Evolutionary conservation across 2,797 vertebrate species (phyloP), one percentile per base, ranked within the genome.

Genomic region (Macropodus opercularis): DNA sequence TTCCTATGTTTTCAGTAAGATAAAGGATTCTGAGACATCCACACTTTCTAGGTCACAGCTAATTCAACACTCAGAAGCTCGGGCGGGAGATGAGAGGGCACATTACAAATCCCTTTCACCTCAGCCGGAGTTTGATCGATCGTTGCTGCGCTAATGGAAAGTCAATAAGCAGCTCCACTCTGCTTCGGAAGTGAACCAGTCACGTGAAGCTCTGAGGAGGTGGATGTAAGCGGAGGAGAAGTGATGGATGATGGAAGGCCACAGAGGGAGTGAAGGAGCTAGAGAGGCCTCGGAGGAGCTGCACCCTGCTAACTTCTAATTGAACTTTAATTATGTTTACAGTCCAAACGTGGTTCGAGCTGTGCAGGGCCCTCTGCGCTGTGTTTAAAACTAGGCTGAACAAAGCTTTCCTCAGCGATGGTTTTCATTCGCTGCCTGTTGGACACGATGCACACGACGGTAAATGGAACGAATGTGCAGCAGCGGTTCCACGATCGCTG

Each of bases 331-430:
- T n/a, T n/a, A n/a, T n/a, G n/a, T n/a, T n/a, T n/a, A n/a, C n/a
- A n/a, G n/a, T n/a, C n/a, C n/a, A n/a, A n/a, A n/a, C n/a, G n/a
- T n/a, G n/a, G n/a, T n/a, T n/a, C n/a, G n/a, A n/a, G n/a, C n/a
- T n/a, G 8, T 9, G 4, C 17, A 49, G 22, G 10, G 23, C 23
- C 24, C 32, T 43, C 5, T 40, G 8, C 26, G n/a, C n/a, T n/a
- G n/a, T n/a, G n/a, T n/a, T n/a, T n/a, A n/a, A n/a, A n/a, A n/a
- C n/a, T 1, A 9, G n/a, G 54, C 54, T 70, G 77, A 80, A 77
- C 69, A 69, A 75, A 80, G 17, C 15, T 62, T 65, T 77, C 69
- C 71, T 65, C 71, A 69, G n/a, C n/a, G n/a, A n/a, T n/a, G n/a
- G n/a, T n/a, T n/a, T n/a, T n/a, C n/a, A n/a, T n/a, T 24, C 14